Evolutionary conservation across 2,113 vertebrate genomes (phyloP), one percentile per base, ranked within the genome.

Genomic region (Conger conger): DNA sequence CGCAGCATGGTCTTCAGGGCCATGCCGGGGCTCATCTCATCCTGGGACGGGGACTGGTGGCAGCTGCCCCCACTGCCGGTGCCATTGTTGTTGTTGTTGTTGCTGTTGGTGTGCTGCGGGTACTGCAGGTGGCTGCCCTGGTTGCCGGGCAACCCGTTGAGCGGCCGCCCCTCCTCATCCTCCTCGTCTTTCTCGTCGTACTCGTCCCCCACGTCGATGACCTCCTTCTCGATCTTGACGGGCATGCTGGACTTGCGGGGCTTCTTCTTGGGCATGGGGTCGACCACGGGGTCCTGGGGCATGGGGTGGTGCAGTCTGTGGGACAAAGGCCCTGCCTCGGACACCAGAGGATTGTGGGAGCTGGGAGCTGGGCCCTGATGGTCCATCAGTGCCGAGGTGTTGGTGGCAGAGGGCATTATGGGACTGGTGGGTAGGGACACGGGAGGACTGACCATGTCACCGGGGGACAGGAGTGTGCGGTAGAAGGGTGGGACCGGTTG

Each of bases 231-330:
- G 77, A 99, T 99, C 94, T 99, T 99, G 36, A 99, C 98, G 82
- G 98, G 98, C 98, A 99, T 99, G 92, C 98, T 99, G 0, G 98
- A 99, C 90, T 99, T 99, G 79, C 98, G 96, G 85, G 98, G 98
- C 87, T 99, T 99, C 93, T 99, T 99, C 92, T 99, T 99, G 42
- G 98, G 98, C 0, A 95, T 97, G 77, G 97, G 96, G 86, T 99
- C 98, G 53, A 93, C 90, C 86, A 80, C 93, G 79, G 96, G 93
- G 0, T 94, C 93, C 81, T 96, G 96, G 76, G 94, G 94, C 82
- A 88, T 90, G 11, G 93, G 93, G 91, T 95, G 95, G 86, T 95
- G 87, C 88, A 97, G 88, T 50, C 91, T 91, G 79, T 94, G 94
- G 40, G 95, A 93, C 84, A 97, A 91, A 82, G 87, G 87, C 15